Evolutionary conservation across 1,140 invertebrate genomes (phyloP).

Genomic region (Pogonognathellus flavescens): DNA sequence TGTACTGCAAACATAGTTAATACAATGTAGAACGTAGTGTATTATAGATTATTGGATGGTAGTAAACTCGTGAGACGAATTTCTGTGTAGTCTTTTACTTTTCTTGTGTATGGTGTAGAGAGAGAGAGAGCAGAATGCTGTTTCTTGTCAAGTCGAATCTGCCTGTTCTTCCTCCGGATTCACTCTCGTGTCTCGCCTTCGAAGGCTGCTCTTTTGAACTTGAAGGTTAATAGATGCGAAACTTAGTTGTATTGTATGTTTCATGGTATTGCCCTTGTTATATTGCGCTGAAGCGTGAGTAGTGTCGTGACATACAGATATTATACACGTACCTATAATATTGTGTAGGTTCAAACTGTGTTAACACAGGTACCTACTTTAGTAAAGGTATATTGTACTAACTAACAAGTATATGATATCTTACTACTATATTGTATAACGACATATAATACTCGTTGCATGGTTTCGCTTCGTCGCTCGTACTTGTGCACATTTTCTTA

Average conservation of each 20-base stretch:
- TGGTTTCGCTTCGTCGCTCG: no score
- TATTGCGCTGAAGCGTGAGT: background rate
- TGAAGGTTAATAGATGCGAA: constrained; percentile 50
- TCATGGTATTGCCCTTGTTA: background rate
- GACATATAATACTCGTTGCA: no score
- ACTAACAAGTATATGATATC: background rate
- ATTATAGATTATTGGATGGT: background rate
- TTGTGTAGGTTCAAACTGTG: no score
- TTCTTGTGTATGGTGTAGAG: background rate
- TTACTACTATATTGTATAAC: background rate
- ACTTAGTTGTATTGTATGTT: background rate
- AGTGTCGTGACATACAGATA: no score
- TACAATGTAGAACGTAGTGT: background rate
- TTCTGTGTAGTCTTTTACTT: constrained; percentile 7
- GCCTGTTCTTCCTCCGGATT: background rate
- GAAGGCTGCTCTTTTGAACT: constrained; percentile 39
- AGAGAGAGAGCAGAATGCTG: background rate
- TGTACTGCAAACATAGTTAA: no score
- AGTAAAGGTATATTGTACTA: no score
- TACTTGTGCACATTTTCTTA: no score
- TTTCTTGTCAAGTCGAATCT: constrained; percentile 33
- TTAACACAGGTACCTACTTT: no score
- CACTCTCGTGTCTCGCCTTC: constrained; percentile 19
- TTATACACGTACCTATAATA: no score
- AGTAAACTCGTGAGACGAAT: constrained; percentile 25